phyloP scores from a whole-genome alignment of 2,888 invertebrate species.

The Entomobrya multifasciata region DNA sequence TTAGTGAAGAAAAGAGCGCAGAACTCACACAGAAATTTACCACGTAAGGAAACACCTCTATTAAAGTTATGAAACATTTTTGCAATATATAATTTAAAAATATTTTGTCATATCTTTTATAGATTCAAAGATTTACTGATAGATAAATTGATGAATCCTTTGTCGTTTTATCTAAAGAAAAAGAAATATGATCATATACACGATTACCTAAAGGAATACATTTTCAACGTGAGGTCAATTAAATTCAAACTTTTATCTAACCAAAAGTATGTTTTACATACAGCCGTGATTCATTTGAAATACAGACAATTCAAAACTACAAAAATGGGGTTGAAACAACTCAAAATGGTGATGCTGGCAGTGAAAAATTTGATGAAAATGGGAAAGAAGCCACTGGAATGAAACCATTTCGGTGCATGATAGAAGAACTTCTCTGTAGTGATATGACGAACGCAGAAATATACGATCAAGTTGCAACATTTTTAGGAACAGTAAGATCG shows the following conservation, averaged over 20 bases:
- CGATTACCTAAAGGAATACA: no score
- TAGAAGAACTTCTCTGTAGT: background rate
- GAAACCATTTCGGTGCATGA: background rate
- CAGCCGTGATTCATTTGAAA: no score
- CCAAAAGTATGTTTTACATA: no score
- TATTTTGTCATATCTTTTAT: no score
- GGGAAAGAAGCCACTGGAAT: background rate
- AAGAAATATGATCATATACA: background rate
- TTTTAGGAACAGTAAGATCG: background rate
- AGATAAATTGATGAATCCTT: background rate
- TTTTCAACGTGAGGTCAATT: background rate
- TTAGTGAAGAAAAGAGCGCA: background rate
- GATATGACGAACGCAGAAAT: background rate
- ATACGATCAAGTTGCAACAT: background rate
- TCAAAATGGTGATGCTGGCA: no score
- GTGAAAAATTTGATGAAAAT: background rate
- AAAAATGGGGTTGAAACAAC: no score
- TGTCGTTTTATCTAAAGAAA: background rate
- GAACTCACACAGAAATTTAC: background rate
- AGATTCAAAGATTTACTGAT: background rate
- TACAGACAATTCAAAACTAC: no score
- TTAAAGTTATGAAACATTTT: background rate
- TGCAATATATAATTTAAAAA: background rate
- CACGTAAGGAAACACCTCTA: background rate
- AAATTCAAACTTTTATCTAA: no score